Percentiles rank a stretch among this genome's conserved stretches.
These are phyloP conservation scores for Kryphioiulus occultus DNA, from an alignment of 2,888 invertebrate species.

Conservation along the genomic window DNA sequence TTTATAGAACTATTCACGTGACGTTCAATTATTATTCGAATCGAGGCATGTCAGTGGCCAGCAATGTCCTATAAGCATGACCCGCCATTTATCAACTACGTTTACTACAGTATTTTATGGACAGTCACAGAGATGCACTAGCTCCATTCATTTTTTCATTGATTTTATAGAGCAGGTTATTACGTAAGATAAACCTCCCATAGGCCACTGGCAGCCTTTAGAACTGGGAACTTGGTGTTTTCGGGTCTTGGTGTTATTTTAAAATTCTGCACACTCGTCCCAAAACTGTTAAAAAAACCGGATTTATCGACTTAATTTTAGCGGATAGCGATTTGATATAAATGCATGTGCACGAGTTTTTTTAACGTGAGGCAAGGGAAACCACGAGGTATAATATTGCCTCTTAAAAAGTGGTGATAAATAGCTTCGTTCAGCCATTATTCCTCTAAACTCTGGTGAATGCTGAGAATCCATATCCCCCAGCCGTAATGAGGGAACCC, in stretches of 20 bases:
- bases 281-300: not conserved
- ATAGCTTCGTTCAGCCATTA: not conserved
- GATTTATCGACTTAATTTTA: not conserved
- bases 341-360: not conserved
- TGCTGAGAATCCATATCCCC: not conserved
- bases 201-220: not conserved
- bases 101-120: no score
- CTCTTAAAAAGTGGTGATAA: not conserved
- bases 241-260: not conserved
- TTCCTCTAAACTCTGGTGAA: not conserved
- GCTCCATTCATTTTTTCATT: not conserved
- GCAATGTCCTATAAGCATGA: not conserved
- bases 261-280: not conserved
- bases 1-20: not conserved
- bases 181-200: not conserved
- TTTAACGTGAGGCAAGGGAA: not conserved
- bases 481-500: not conserved
- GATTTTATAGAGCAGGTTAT: not conserved
- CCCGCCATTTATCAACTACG: not conserved
- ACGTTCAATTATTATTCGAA: not conserved
- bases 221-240: not conserved
- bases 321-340: not conserved
- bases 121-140: no score
- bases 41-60: not conserved
- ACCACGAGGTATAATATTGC: not conserved